A percentile compares a stretch with the other conserved stretches of the same genome.
Conservation (phyloP, 2,888 invertebrate species). For the Notodonta dromedarius region DNA sequence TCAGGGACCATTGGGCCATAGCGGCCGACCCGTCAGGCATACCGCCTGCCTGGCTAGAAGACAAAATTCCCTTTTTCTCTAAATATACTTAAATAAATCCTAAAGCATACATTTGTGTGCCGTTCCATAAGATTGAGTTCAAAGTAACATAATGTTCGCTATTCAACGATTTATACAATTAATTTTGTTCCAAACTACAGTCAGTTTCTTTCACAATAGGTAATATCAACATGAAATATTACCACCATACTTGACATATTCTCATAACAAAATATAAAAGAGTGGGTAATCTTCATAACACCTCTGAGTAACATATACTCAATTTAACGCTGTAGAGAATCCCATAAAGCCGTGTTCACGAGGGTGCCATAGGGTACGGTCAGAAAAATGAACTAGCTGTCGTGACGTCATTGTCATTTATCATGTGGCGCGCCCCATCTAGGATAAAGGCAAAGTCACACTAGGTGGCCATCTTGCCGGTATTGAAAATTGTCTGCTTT, state of each 20-base stretch:
- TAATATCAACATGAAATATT: not conserved
- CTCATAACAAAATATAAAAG: not conserved
- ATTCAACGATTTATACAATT: no score
- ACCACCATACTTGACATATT: conserved; percentile 1
- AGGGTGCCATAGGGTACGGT: conserved; percentile 1
- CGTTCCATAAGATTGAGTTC: no score
- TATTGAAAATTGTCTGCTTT: not conserved
- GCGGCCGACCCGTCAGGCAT: no score
- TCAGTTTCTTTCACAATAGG: not conserved
- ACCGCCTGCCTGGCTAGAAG: no score
- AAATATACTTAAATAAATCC: no score
- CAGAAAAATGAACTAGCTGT: conserved; percentile 20
- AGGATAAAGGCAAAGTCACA: not conserved
- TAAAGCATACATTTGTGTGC: no score
- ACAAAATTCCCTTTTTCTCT: no score
- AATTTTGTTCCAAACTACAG: no score
- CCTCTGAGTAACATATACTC: conserved; percentile 13
- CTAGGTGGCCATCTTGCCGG: not conserved
- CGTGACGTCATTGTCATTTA: conserved; percentile 35
- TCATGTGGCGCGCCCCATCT: conserved; percentile 13
- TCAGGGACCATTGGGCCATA: no score
- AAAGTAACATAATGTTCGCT: no score
- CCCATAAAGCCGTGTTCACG: conserved; percentile 26
- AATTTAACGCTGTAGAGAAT: conserved; percentile 29
- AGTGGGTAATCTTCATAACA: not conserved